phyloP scores from a whole-genome alignment of 2,888 invertebrate genomes.

The Macropis europaea region DNA sequence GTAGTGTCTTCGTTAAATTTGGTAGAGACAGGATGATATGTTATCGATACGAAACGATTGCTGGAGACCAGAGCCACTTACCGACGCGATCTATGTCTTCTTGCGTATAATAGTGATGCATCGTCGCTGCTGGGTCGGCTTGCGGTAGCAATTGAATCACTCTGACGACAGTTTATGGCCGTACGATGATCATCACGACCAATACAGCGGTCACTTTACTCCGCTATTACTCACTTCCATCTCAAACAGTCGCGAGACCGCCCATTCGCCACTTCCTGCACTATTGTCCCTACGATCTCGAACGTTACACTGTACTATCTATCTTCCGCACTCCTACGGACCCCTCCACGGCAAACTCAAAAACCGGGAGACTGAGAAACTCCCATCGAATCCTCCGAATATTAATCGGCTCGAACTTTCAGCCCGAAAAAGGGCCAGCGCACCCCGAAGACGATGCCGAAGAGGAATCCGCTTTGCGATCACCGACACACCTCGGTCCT shows the following conservation, averaged over 20 bases:
- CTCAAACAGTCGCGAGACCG: conserved; percentile 62
- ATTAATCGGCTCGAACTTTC: too few species aligned
- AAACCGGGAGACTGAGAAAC: too few species aligned
- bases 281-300: conserved; percentile 44
- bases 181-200: conserved; percentile 67
- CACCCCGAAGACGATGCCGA: too few species aligned
- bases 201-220: conserved; percentile 68
- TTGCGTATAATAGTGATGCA: conserved; percentile 75
- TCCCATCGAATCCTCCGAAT: too few species aligned
- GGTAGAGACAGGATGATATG: too few species aligned
- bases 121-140: conserved; percentile 63
- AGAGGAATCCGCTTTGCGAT: too few species aligned
- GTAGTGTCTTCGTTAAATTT: too few species aligned
- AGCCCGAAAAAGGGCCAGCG: too few species aligned
- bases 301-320: conserved; percentile 18
- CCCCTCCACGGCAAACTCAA: too few species aligned
- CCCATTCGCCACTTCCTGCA: conserved; percentile 62
- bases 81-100: conserved; percentile 76
- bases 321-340: background rate
- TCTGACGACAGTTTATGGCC: conserved; percentile 66
- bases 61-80: too few species aligned
- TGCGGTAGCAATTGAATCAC: conserved; percentile 69
- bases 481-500: too few species aligned
- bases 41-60: too few species aligned
- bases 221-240: conserved; percentile 65